Conservation (phyloP, 2,797 vertebrate species). For the Crocodylus rhombifer region DNA sequence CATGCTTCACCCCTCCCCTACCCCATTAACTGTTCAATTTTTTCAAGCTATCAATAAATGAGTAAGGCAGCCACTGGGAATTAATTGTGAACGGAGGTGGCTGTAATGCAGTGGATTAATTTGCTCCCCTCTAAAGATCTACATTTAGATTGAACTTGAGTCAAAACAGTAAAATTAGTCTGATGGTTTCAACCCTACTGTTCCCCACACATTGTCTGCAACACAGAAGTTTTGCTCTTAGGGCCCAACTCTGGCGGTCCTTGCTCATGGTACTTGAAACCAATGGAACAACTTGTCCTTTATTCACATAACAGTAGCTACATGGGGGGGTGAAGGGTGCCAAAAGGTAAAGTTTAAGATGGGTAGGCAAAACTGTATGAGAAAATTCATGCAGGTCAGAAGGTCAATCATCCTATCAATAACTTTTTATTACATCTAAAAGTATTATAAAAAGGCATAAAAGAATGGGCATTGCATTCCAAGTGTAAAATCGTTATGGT, state of each 20-base stretch:
- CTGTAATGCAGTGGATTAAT: background rate
- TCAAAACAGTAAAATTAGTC: conserved; percentile 14
- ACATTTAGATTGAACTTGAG: background rate
- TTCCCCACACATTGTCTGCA: background rate
- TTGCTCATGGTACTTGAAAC: background rate
- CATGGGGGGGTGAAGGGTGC: no score
- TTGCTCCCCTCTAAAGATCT: background rate
- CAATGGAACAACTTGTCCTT: background rate
- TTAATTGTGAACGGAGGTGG: background rate
- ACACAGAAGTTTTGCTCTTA: background rate
- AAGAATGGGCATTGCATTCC: background rate
- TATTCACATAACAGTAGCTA: background rate
- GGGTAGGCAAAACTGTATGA: background rate
- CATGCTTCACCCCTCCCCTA: background rate
- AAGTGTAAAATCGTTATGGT: background rate
- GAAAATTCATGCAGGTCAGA: background rate
- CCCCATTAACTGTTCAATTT: background rate
- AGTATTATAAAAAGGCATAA: background rate
- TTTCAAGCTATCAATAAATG: background rate
- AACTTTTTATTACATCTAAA: background rate
- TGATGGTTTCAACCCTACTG: background rate
- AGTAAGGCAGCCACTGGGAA: background rate
- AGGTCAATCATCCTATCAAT: background rate
- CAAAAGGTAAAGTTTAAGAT: background rate
- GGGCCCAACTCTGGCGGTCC: background rate